phyloP scores from a whole-genome alignment of 2,113 vertebrate species.

The Mystacornis crossleyi region DNA sequence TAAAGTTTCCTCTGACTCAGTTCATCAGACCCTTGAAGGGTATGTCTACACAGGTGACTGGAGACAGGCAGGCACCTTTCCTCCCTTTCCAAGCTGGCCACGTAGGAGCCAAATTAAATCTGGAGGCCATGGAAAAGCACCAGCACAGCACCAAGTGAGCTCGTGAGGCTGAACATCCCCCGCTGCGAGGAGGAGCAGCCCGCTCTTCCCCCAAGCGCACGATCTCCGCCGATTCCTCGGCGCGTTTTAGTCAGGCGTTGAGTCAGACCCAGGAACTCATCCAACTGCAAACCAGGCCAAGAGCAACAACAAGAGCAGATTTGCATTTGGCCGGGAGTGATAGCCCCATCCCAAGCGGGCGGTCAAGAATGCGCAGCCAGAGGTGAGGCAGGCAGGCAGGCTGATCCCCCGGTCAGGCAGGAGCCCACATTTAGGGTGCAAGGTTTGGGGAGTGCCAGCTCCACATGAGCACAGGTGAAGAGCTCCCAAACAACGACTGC shows the following conservation, averaged over 20 bases:
- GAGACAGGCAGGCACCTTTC: not conserved
- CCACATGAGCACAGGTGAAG: not conserved
- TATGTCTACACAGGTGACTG: not conserved
- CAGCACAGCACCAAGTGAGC: not conserved
- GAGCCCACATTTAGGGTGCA: not conserved
- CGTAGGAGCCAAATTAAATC: not conserved
- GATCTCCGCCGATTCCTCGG: rapidly evolving
- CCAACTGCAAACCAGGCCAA: slow-evolving; percentile 11
- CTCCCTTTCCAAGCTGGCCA: not conserved
- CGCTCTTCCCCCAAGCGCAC: rapidly evolving
- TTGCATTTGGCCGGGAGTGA: not conserved
- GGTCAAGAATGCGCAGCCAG: not conserved
- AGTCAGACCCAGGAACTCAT: slow-evolving; percentile 25
- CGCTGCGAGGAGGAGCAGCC: rapidly evolving
- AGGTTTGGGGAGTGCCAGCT: not conserved
- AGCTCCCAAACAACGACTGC: not conserved
- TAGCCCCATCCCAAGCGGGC: not conserved
- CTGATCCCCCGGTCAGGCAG: not conserved
- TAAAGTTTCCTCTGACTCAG: not conserved
- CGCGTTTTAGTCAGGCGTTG: not conserved
- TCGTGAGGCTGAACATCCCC: not conserved
- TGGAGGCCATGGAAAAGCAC: not conserved
- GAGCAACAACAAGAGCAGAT: not conserved
- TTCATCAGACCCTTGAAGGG: not conserved
- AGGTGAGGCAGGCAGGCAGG: not conserved